Evolutionary conservation across 2,113 vertebrate species (phyloP), one percentile per base, ranked within the genome.

Genomic region (Malurus melanocephalus): DNA sequence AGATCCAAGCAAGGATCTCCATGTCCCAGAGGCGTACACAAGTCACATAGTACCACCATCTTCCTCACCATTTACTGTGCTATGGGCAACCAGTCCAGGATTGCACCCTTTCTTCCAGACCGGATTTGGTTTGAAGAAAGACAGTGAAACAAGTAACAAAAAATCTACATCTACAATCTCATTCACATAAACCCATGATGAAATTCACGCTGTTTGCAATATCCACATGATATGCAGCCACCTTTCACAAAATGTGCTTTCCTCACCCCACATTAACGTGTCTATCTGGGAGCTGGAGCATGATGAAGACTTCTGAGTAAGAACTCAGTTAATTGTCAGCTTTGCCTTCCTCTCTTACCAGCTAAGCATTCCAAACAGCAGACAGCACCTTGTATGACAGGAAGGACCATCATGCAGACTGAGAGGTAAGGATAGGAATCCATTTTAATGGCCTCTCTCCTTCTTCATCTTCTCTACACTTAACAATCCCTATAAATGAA

Each of bases 311-410:
- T 51, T 30, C 8, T 42, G 35, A 73, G 55, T 13, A 46, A 49
- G 8, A 42, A 43, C 33, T 94, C 84, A 78, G 66, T 66, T 91
- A 89, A 69, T 62, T 88, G 80, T 32, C 89, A 89, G 86, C 81
- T 91, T 88, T 84, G 66, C 85, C 74, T 69, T 79, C 86, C 89
- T 48, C 66, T 57, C 48, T 77, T 65, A 85, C 66, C 79, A 92
- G 75, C 64, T 77, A 82, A 85, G 80, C 42, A 68, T 48, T 83
- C 57, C 81, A 60, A 91, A 65, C n/a, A 38, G 76, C 80, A 82
- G 49, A 23, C 86, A 94, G 82, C 64, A 84, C 59, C 48, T 24
- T 24, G 7, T 17, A n/a, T 2, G 9, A 66, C 42, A 26, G 35
- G 27, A 53, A 53, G 23, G 71, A 46, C 18, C 53, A 42, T 10